Conservation (phyloP, 1,140 invertebrate species). For the Helicoverpa zea region DNA sequence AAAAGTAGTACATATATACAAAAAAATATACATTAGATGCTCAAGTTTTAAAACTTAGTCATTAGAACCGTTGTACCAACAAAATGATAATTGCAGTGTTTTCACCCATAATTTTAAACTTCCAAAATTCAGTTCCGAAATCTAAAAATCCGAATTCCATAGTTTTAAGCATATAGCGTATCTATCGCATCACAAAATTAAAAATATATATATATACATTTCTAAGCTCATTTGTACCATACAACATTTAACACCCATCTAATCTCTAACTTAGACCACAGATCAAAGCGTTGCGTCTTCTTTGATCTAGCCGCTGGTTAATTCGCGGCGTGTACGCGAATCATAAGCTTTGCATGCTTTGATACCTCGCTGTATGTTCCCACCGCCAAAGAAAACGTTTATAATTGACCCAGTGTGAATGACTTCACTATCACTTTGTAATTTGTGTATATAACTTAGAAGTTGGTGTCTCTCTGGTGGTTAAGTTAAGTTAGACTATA, state of each 20-base stretch:
- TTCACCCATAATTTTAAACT: too few species aligned
- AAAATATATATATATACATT: too few species aligned
- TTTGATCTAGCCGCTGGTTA: conserved; percentile 45
- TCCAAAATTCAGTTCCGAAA: too few species aligned
- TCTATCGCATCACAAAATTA: too few species aligned
- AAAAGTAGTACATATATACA: too few species aligned
- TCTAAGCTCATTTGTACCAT: not conserved
- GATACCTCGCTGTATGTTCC: conserved; percentile 29
- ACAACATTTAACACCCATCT: not conserved
- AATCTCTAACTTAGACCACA: conserved; percentile 31
- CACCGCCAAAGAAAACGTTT: conserved; percentile 29
- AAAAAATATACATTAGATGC: too few species aligned
- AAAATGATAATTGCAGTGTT: too few species aligned
- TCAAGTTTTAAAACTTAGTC: too few species aligned
- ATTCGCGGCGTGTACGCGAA: conserved; percentile 42
- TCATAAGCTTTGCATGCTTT: conserved; percentile 42
- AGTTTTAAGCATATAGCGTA: too few species aligned
- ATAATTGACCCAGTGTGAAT: conserved; percentile 28
- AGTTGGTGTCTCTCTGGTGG: not conserved
- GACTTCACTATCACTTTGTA: conserved; percentile 22
- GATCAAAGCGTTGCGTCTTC: conserved; percentile 26
- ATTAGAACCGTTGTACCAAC: too few species aligned
- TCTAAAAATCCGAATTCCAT: too few species aligned
- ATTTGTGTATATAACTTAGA: not conserved
- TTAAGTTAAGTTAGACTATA: not conserved